These are phyloP conservation scores for Drosophila fulvimacula DNA, from an alignment of 2,888 invertebrate genomes.

Conservation along the genomic window DNA sequence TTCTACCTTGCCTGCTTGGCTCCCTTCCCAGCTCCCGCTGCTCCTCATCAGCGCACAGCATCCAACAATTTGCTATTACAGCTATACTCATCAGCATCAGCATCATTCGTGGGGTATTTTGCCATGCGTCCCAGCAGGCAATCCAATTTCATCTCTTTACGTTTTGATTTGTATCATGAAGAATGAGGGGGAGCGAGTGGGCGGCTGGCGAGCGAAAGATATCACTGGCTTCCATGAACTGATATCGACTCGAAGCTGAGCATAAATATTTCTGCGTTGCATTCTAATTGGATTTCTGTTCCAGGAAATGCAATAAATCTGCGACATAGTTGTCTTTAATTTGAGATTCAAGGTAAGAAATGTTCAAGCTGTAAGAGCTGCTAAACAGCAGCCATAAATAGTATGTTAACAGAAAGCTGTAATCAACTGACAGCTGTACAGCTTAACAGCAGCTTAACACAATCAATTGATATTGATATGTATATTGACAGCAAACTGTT, in stretches of 20 bases:
- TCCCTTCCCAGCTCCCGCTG: not conserved
- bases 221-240: not conserved
- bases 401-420: not conserved
- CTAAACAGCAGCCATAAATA: not conserved
- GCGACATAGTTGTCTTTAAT: not conserved
- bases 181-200: not conserved
- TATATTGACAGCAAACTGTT: not conserved
- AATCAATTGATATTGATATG: no score
- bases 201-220: not conserved
- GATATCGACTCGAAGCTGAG: not conserved
- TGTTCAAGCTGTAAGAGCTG: not conserved
- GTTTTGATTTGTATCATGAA: not conserved
- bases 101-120: slow-evolving; percentile 9
- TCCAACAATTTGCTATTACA: slow-evolving; percentile 29
- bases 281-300: slow-evolving; percentile 11
- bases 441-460: not conserved
- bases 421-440: not conserved
- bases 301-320: slow-evolving; percentile 1
- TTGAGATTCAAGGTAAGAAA: not conserved
- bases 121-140: slow-evolving; percentile 1
- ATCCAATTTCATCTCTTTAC: slow-evolving; percentile 11
- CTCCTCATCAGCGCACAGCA: slow-evolving; percentile 12
- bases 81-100: slow-evolving; percentile 6
- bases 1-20: slow-evolving; percentile 14
- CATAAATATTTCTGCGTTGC: not conserved